Evolutionary conservation across 92 coral and sea anemone species (phyloP).

Genomic region (Siderastrea siderea): DNA sequence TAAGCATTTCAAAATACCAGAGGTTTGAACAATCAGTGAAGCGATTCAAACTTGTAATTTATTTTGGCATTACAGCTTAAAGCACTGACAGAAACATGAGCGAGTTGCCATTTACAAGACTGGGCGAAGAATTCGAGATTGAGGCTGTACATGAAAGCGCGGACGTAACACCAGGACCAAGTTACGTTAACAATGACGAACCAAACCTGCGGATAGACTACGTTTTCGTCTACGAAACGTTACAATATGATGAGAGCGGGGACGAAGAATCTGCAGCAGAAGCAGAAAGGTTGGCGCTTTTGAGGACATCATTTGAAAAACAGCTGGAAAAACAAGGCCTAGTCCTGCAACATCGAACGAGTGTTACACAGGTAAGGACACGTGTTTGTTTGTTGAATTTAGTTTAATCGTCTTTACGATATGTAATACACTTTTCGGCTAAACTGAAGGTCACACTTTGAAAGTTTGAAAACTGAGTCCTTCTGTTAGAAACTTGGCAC

Average conservation of each 20-base stretch:
- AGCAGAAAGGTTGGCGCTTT: slow-evolving; percentile 30
- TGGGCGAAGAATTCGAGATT: slow-evolving; percentile 8
- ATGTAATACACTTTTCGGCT: no score
- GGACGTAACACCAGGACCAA: not conserved
- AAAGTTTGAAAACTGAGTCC: no score
- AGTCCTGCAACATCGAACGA: slow-evolving; percentile 15
- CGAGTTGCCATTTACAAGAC: slow-evolving; percentile 8
- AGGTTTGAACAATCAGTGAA: not conserved
- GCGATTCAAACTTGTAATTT: not conserved
- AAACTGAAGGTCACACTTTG: no score
- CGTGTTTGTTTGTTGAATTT: not conserved
- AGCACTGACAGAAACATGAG: slow-evolving; percentile 17
- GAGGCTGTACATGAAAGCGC: not conserved
- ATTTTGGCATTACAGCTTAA: not conserved
- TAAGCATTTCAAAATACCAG: no score
- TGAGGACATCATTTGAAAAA: slow-evolving; percentile 60
- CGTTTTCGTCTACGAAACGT: slow-evolving; percentile 68
- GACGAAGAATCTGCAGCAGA: slow-evolving; percentile 51
- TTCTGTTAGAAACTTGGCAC: no score
- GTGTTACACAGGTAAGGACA: not conserved
- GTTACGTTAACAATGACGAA: not conserved
- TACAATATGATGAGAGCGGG: slow-evolving; percentile 48
- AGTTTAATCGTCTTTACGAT: no score
- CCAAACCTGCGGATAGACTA: slow-evolving; percentile 55
- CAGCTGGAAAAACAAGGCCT: slow-evolving; percentile 66